A percentile compares a stretch with the other conserved stretches of the same genome.
Conservation (phyloP, 2,113 vertebrate species). For the Nanorana parkeri region DNA sequence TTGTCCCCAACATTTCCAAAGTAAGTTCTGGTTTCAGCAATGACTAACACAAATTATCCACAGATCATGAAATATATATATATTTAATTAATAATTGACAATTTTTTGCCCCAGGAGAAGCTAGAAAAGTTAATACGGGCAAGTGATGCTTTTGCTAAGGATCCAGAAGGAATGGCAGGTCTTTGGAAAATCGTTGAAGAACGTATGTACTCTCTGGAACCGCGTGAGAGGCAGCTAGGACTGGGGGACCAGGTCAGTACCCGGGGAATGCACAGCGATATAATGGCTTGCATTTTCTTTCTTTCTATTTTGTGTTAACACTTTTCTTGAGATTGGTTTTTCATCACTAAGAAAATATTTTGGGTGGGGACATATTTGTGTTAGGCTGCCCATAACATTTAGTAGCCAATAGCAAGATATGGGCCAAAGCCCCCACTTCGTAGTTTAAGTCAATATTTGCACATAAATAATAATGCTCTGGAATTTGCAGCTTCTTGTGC, state of each 20-base stretch:
- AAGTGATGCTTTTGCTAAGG: conserved; percentile 79
- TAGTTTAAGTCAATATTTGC: too few relatives aligned
- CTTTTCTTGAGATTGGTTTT: background rate
- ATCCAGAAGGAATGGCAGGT: conserved; percentile 72
- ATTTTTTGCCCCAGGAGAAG: conserved; percentile 77
- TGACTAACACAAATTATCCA: background rate
- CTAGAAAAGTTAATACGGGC: conserved; percentile 81
- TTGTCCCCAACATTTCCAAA: conserved; percentile 87
- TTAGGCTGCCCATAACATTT: too few relatives aligned
- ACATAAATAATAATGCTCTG: too few relatives aligned
- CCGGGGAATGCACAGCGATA: too few relatives aligned
- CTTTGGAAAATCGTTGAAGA: conserved; percentile 81
- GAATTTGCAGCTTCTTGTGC: too few relatives aligned
- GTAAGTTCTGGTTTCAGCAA: conserved; percentile 64
- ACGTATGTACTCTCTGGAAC: conserved; percentile 83
- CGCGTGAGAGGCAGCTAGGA: conserved; percentile 83
- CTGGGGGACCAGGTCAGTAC: conserved; percentile 79
- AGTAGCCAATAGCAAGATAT: too few relatives aligned
- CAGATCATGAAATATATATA: background rate
- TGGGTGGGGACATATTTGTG: too few relatives aligned
- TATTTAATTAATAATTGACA: background rate
- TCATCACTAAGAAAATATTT: too few relatives aligned
- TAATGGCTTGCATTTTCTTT: background rate
- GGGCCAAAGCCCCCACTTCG: too few relatives aligned
- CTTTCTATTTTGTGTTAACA: background rate